phyloP scores from a whole-genome alignment of 2,113 vertebrate species.

The Seriola quinqueradiata region DNA sequence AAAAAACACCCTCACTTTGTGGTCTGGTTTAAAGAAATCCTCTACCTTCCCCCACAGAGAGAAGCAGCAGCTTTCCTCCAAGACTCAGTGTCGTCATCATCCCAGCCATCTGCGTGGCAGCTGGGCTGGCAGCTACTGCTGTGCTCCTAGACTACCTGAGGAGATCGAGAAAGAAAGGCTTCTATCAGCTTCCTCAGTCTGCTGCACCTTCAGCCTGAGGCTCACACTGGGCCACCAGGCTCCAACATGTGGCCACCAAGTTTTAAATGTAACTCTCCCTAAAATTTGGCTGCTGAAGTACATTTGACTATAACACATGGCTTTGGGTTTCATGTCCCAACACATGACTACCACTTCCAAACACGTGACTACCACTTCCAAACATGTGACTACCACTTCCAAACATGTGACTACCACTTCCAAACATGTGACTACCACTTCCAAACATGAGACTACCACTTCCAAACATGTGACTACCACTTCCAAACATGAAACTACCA shows the following conservation, averaged over 20 bases:
- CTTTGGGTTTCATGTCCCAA: background rate
- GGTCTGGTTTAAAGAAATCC: background rate
- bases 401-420: background rate
- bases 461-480: no score
- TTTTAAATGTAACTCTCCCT: background rate
- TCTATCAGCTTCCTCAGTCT: conserved; percentile 76
- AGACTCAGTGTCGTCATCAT: conserved; percentile 47
- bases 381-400: background rate
- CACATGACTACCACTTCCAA: background rate
- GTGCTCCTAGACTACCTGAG: conserved; percentile 70
- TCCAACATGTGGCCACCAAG: background rate
- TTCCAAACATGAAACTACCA: background rate
- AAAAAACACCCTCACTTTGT: background rate
- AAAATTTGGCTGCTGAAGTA: background rate
- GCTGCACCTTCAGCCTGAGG: conserved; percentile 53
- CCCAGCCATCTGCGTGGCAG: conserved; percentile 32
- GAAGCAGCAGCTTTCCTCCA: conserved; percentile 11
- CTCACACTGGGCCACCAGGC: background rate
- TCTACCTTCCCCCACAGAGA: conserved; percentile 49
- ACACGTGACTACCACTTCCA: background rate
- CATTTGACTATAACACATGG: background rate
- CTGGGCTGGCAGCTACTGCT: conserved; percentile 33
- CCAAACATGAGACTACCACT: no score
- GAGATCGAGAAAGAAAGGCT: conserved; percentile 77
- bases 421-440: no score